Evolutionary conservation across 2,888 invertebrate species (phyloP).

Genomic region (Chrysolina oricalcia): DNA sequence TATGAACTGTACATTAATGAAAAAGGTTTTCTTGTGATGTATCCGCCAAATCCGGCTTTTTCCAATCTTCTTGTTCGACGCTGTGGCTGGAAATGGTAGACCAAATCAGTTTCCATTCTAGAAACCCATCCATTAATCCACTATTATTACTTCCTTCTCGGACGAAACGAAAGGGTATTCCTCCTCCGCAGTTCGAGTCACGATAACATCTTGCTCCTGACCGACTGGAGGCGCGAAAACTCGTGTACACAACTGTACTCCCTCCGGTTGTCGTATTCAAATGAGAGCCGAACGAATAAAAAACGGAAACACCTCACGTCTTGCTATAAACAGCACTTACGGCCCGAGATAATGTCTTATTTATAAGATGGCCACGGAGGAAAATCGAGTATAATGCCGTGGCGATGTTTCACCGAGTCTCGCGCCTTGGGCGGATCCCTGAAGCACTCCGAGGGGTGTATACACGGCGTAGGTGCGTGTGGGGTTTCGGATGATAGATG

Average conservation of each 20-base stretch:
- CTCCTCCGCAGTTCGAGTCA: background rate
- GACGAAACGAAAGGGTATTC: background rate
- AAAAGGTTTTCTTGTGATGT: too few relatives aligned
- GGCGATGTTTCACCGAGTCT: conserved; percentile 33
- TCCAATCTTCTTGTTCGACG: too few relatives aligned
- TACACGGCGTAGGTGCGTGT: background rate
- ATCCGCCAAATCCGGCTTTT: too few relatives aligned
- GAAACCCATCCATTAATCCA: too few relatives aligned
- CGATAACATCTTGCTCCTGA: conserved; percentile 6
- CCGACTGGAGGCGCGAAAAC: conserved; percentile 44
- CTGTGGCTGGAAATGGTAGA: too few relatives aligned
- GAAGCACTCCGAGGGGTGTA: background rate
- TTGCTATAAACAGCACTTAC: conserved; percentile 54
- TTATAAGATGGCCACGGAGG: conserved; percentile 63
- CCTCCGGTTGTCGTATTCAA: conserved; percentile 60
- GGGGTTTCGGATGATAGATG: background rate
- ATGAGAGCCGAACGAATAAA: conserved; percentile 64
- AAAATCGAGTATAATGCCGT: conserved; percentile 50
- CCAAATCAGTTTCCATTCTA: too few relatives aligned
- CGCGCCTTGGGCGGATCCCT: conserved; percentile 5
- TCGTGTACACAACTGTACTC: conserved; percentile 55
- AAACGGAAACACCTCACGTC: conserved; percentile 61
- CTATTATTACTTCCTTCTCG: background rate
- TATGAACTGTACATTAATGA: too few relatives aligned
- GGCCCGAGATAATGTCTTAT: conserved; percentile 69